Evolutionary conservation across 2,113 vertebrate species (phyloP).

Genomic region (Prietella phreatophila): DNA sequence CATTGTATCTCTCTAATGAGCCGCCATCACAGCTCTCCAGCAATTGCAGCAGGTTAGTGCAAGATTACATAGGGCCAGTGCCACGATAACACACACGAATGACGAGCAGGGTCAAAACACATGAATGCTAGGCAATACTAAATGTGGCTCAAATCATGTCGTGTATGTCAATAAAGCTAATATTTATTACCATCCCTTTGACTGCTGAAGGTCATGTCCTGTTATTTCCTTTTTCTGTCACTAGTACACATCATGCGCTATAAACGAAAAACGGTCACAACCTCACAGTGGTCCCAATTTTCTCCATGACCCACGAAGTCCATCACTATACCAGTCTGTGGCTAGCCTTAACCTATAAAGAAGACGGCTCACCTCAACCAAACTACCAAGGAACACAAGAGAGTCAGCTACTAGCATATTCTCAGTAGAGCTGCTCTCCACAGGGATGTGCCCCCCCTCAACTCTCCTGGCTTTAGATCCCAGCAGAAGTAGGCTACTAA

Average conservation of each 20-base stretch:
- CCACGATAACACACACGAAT: slow-evolving; percentile 1
- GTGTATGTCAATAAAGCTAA: slow-evolving; percentile 18
- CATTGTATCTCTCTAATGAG: slow-evolving; percentile 46
- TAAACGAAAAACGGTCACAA: slow-evolving; percentile 4
- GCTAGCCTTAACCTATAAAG: background rate
- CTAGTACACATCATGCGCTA: background rate
- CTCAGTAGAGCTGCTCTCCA: slow-evolving; percentile 8
- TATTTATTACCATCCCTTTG: slow-evolving; percentile 14
- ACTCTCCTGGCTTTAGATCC: slow-evolving; percentile 3
- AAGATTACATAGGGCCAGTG: slow-evolving; percentile 19
- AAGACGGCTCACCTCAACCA: background rate
- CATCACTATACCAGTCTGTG: background rate
- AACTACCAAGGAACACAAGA: slow-evolving; percentile 9
- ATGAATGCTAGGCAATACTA: background rate
- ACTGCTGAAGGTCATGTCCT: slow-evolving; percentile 12
- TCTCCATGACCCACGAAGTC: background rate
- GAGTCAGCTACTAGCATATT: background rate
- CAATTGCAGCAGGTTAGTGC: slow-evolving; percentile 38
- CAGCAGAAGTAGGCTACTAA: slow-evolving; percentile 12
- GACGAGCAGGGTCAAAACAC: background rate
- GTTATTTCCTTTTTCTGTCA: background rate
- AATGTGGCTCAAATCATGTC: background rate
- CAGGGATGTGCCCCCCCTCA: background rate
- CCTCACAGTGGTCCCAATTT: background rate
- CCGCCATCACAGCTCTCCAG: slow-evolving; percentile 35